These are phyloP conservation scores for Melanotaenia boesemani DNA, from an alignment of 2,797 vertebrate genomes.

Conservation along the genomic window DNA sequence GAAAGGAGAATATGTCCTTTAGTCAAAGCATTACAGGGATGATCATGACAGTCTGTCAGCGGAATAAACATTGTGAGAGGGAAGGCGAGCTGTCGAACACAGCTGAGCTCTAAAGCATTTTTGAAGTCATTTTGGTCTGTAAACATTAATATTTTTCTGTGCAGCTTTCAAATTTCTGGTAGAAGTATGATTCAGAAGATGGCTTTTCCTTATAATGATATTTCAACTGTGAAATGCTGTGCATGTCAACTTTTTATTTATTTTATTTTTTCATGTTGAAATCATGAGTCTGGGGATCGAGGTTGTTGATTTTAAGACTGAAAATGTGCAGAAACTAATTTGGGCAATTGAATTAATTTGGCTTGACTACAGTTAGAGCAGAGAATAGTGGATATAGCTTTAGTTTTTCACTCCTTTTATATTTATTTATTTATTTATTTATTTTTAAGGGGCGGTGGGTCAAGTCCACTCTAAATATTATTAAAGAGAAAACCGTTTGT, in stretches of 20 bases:
- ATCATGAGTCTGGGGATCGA: neutral
- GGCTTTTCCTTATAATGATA: neutral
- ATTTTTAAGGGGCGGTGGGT: neutral
- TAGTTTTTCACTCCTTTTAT: neutral
- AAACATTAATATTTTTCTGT: slow-evolving; percentile 16
- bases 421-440: neutral
- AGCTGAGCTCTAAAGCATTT: neutral
- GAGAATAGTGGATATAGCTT: too few species aligned
- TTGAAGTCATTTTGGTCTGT: neutral
- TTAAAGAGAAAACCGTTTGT: neutral
- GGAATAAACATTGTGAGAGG: slow-evolving; percentile 22
- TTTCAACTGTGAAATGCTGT: slow-evolving; percentile 3
- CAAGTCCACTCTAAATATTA: neutral
- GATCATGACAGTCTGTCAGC: slow-evolving; percentile 34
- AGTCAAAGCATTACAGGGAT: slow-evolving; percentile 34
- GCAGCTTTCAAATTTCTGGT: slow-evolving; percentile 19
- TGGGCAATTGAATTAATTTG: too few species aligned
- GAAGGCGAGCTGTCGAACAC: slow-evolving; percentile 13
- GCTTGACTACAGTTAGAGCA: too few species aligned
- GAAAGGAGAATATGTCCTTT: slow-evolving; percentile 65
- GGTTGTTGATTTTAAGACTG: neutral
- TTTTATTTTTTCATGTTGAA: slow-evolving; percentile 7
- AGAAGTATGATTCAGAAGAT: slow-evolving; percentile 9
- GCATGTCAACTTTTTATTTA: neutral
- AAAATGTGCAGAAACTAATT: neutral